phyloP scores from a whole-genome alignment of 1,140 invertebrate genomes.

The Leptonema lineaticorne region DNA sequence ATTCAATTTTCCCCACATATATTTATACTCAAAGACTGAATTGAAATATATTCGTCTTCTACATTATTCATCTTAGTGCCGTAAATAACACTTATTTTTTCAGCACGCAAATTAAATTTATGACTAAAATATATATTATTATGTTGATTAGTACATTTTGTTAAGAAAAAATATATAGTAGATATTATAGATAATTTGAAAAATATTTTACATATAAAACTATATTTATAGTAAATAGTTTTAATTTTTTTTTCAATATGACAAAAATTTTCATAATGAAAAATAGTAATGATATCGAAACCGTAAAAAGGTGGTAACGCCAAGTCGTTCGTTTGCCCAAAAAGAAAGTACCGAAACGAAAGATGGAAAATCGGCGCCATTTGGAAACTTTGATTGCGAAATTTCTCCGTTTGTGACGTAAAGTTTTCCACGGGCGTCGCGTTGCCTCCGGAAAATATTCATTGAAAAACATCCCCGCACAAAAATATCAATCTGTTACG shows the following conservation, averaged over 20 bases:
- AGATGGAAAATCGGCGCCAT: conserved; percentile 41
- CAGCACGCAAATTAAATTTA: no score
- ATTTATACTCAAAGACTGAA: not conserved
- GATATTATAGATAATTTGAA: not conserved
- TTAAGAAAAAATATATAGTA: no score
- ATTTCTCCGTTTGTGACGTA: conserved; percentile 39
- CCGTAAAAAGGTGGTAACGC: conserved; percentile 18
- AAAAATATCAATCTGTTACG: conserved; percentile 13
- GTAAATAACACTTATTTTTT: no score
- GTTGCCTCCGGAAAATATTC: conserved; percentile 19
- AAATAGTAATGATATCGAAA: conserved; percentile 15
- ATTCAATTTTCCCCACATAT: not conserved
- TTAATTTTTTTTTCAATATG: no score
- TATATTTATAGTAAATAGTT: no score
- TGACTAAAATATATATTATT: no score
- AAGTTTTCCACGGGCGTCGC: conserved; percentile 23
- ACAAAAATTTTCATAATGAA: not conserved
- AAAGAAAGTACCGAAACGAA: conserved; percentile 37
- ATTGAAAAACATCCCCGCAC: conserved; percentile 11
- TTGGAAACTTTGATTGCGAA: conserved; percentile 43
- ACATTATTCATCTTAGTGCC: no score
- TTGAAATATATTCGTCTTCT: not conserved
- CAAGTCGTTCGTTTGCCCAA: conserved; percentile 29
- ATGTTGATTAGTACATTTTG: no score
- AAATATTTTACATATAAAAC: no score